Evolutionary conservation across 2,888 invertebrate genomes (phyloP).

Genomic region (Xiphydria camelus): DNA sequence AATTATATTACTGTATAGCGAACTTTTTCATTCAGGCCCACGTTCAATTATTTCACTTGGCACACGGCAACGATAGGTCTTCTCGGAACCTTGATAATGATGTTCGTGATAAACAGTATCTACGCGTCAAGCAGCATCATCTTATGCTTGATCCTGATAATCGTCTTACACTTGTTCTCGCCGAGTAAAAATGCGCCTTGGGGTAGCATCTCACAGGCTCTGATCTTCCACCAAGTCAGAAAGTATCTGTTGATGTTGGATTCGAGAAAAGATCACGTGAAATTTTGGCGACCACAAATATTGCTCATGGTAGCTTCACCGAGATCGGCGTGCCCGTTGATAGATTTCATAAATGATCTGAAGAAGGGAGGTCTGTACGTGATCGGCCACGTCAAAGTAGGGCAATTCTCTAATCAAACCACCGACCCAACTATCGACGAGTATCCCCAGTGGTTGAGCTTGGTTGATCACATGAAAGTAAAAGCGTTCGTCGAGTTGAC

Average conservation of each 20-base stretch:
- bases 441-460: conserved; percentile 85
- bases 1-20: no score
- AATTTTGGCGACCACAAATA: conserved; percentile 99
- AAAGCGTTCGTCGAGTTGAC: conserved; percentile 97
- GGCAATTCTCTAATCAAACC: conserved; percentile 60
- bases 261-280: conserved; percentile 95
- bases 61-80: conserved; percentile 87
- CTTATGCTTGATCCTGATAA: conserved; percentile 80
- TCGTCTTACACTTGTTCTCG: conserved; percentile 86
- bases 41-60: conserved; percentile 96
- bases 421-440: conserved; percentile 77
- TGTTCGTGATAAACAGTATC: conserved; percentile 91
- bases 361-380: conserved; percentile 93
- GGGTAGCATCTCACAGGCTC: conserved; percentile 98
- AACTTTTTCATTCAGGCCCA: conserved; percentile 72
- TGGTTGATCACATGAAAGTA: conserved; percentile 93
- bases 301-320: conserved; percentile 90
- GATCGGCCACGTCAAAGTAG: conserved; percentile 81
- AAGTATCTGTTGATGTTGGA: conserved; percentile 96
- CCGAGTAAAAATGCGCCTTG: conserved; percentile 83
- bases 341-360: conserved; percentile 96
- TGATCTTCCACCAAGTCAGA: conserved; percentile 94
- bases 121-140: conserved; percentile 88
- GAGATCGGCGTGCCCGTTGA: conserved; percentile 84
- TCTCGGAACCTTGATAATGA: conserved; percentile 84